A percentile compares a stretch with the other conserved stretches of the same genome.
Conservation (phyloP, 2,888 invertebrate species). For the Camponotus fellah region DNA sequence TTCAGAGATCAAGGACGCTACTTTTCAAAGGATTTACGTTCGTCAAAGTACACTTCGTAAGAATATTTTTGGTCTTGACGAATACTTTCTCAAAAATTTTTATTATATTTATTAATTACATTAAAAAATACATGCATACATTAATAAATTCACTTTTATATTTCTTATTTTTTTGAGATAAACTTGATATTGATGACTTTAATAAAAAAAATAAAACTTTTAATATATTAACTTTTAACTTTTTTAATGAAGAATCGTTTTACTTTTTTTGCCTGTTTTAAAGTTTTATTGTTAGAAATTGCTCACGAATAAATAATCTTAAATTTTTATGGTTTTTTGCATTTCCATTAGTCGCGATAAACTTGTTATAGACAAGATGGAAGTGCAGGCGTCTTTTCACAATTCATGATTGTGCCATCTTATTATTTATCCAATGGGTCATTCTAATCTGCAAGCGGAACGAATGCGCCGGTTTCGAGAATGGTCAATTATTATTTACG, state of each 20-base stretch:
- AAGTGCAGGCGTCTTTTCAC: constrained; percentile 24
- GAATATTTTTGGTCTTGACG: background rate
- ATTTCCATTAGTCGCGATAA: constrained; percentile 25
- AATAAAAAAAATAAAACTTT: background rate
- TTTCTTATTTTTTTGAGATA: background rate
- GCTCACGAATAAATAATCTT: background rate
- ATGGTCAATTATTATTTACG: constrained; percentile 21
- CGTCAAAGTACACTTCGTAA: constrained; percentile 10
- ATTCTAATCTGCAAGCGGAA: constrained; percentile 35
- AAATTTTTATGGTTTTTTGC: background rate
- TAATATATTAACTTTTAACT: no score
- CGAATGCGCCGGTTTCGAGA: constrained; percentile 24
- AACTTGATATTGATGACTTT: no score
- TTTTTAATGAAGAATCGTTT: background rate
- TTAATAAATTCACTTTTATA: background rate
- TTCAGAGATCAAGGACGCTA: constrained; percentile 63
- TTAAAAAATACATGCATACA: background rate
- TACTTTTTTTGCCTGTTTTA: background rate
- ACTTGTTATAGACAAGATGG: constrained; percentile 10
- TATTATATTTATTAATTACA: background rate
- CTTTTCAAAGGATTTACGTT: constrained; percentile 55
- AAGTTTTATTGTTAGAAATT: background rate
- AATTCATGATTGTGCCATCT: constrained; percentile 21
- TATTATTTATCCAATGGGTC: constrained; percentile 30
- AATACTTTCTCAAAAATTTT: background rate